Conservation (phyloP, 2,797 vertebrate genomes). For the Lutjanus argentimaculatus region DNA sequence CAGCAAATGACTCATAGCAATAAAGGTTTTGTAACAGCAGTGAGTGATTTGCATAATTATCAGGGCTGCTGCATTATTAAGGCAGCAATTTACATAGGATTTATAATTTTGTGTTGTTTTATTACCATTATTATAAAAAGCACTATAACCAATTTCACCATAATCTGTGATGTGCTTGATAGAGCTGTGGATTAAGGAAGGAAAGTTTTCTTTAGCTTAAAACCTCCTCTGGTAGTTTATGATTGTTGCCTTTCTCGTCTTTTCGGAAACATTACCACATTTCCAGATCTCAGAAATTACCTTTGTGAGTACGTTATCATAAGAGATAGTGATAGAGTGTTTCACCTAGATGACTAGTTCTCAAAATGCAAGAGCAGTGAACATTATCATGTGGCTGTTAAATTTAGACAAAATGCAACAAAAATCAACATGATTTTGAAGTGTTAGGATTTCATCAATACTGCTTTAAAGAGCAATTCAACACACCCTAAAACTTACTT, state of each 20-base stretch:
- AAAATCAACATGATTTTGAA: background rate
- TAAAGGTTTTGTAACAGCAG: background rate
- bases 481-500: background rate
- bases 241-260: background rate
- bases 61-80: background rate
- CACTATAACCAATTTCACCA: background rate
- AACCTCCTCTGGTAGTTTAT: background rate
- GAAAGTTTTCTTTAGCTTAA: background rate
- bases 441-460: background rate
- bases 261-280: background rate
- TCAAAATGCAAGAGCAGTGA: background rate
- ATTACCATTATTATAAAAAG: background rate
- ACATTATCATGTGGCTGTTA: background rate
- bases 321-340: background rate
- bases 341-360: background rate
- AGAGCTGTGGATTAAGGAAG: background rate
- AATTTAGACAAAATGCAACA: background rate
- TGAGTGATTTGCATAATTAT: background rate
- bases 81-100: background rate
- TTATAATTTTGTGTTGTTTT: background rate
- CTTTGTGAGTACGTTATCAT: background rate
- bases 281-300: background rate
- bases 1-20: background rate
- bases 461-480: background rate
- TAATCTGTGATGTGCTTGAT: background rate